Percentiles rank a stretch among this genome's conserved stretches.
Evolutionary conservation across 2,888 invertebrate species (phyloP).

Genomic region (Apocheima hispidaria): DNA sequence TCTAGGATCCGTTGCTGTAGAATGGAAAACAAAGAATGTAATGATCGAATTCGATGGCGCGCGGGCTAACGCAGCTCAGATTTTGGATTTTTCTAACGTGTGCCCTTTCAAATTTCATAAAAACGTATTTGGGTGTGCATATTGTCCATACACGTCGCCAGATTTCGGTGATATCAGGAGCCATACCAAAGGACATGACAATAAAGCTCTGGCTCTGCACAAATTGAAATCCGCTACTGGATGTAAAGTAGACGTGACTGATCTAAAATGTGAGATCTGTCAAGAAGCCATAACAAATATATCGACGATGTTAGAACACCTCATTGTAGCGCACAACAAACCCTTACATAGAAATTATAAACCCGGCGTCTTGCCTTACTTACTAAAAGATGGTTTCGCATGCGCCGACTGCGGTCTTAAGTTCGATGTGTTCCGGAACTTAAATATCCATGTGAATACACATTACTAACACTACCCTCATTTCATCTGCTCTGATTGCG

Average conservation of each 20-base stretch:
- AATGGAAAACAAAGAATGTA: background rate
- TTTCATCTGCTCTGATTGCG: constrained; percentile 11
- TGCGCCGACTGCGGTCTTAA: constrained; percentile 16
- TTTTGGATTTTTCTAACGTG: constrained; percentile 11
- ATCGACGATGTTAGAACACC: constrained; percentile 3
- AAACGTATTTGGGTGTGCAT: constrained; percentile 64
- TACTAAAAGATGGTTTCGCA: background rate
- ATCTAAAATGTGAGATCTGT: constrained; percentile 7
- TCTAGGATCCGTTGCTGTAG: constrained; percentile 2
- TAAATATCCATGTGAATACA: constrained; percentile 57
- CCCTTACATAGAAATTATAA: background rate
- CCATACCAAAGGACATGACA: constrained; percentile 10
- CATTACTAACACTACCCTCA: constrained; percentile 54
- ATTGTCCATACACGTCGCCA: constrained; percentile 53
- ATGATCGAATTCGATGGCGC: constrained; percentile 34
- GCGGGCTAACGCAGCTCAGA: constrained; percentile 1
- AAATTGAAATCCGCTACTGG: background rate
- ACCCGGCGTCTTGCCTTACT: constrained; percentile 7
- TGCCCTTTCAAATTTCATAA: constrained; percentile 9
- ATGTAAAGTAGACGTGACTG: constrained; percentile 12
- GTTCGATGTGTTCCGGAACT: constrained; percentile 24
- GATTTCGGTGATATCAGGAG: constrained; percentile 11
- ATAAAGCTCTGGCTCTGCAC: background rate
- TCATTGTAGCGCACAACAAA: constrained; percentile 7
- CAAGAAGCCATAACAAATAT: constrained; percentile 1